A percentile compares a stretch with the other conserved stretches of the same genome.
phyloP scores from a whole-genome alignment of 1,140 invertebrate species.

The Leguminivora glycinivorella region DNA sequence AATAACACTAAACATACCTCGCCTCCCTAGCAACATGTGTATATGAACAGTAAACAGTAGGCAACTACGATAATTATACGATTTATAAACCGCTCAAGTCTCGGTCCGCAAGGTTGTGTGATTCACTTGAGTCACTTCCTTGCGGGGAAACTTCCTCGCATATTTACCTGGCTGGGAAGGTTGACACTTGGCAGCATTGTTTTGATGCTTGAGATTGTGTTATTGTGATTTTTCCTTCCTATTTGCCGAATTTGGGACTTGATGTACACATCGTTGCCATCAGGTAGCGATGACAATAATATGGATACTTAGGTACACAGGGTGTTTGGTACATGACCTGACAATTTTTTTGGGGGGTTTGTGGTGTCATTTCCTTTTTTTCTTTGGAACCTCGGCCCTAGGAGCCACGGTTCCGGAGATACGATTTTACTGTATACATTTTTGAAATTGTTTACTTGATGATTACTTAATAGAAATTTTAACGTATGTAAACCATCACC shows the following conservation, averaged over 20 bases:
- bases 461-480: too few species aligned
- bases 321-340: too few species aligned
- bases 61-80: constrained; percentile 30
- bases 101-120: constrained; percentile 45
- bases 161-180: constrained; percentile 18
- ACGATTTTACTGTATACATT: too few species aligned
- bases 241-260: not conserved
- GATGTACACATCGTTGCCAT: not conserved
- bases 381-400: too few species aligned
- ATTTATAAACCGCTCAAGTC: constrained; percentile 34
- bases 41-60: not conserved
- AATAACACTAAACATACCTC: too few species aligned
- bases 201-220: not conserved
- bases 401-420: too few species aligned
- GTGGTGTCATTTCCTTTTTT: too few species aligned
- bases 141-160: constrained; percentile 36
- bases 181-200: constrained; percentile 7
- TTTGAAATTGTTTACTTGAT: too few species aligned
- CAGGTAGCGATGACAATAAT: too few species aligned
- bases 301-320: too few species aligned
- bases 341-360: too few species aligned
- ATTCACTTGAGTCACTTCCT: constrained; percentile 44
- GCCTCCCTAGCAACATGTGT: not conserved
- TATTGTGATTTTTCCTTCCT: not conserved
- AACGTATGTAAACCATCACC: too few species aligned